Conservation (phyloP, 1,140 invertebrate species). For the Drosophila parvula region DNA sequence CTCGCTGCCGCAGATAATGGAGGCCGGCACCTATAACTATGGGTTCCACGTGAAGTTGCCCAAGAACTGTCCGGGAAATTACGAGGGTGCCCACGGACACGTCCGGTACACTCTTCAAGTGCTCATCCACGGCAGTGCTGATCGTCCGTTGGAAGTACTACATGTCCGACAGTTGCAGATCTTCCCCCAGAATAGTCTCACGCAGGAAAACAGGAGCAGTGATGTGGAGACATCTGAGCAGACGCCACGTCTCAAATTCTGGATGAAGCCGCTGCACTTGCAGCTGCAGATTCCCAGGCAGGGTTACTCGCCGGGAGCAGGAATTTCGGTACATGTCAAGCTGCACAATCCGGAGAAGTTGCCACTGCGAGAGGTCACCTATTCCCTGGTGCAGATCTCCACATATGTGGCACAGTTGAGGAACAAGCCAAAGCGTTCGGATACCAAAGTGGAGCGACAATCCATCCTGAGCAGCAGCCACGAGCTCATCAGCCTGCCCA, state of each 20-base stretch:
- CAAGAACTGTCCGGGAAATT: conserved; percentile 87
- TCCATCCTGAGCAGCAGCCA: conserved; percentile 85
- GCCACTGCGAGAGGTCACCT: conserved; percentile 83
- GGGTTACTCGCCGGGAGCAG: conserved; percentile 66
- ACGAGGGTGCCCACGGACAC: conserved; percentile 88
- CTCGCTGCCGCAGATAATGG: conserved; percentile 58
- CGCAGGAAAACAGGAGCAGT: conserved; percentile 65
- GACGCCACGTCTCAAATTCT: conserved; percentile 57
- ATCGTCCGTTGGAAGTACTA: conserved; percentile 87
- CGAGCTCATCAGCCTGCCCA: conserved; percentile 83
- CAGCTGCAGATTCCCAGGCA: conserved; percentile 60
- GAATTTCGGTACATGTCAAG: conserved; percentile 66
- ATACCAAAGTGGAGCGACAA: conserved; percentile 77
- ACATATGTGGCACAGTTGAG: conserved; percentile 49
- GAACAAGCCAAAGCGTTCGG: conserved; percentile 51
- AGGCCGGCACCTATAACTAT: conserved; percentile 85
- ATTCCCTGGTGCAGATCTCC: conserved; percentile 82
- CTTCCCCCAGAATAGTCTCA: conserved; percentile 86
- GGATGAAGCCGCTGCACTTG: conserved; percentile 63
- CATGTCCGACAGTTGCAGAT: conserved; percentile 87
- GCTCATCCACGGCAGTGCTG: conserved; percentile 87
- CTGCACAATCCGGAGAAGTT: conserved; percentile 79
- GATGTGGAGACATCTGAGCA: conserved; percentile 45
- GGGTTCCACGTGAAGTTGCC: conserved; percentile 86
- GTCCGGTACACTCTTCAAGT: conserved; percentile 89